These are phyloP conservation scores for Thunnus maccoyii DNA, from an alignment of 2,113 vertebrate genomes.

Conservation along the genomic window DNA sequence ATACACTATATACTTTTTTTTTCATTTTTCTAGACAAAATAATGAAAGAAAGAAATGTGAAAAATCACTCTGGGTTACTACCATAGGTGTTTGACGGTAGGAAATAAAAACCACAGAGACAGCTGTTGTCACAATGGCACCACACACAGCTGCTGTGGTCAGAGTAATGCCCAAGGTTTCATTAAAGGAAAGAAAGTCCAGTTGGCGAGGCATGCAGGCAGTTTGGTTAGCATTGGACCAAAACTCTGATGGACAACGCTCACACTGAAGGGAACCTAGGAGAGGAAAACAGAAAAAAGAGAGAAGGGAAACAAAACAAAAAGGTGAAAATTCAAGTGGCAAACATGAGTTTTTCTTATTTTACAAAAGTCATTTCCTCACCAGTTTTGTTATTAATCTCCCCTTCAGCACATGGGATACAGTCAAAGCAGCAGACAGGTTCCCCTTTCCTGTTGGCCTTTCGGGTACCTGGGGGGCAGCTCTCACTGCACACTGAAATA, in stretches of 20 bases:
- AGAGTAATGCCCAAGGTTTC: conserved; percentile 82
- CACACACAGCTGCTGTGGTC: conserved; percentile 73
- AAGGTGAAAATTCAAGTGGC: not conserved
- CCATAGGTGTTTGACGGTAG: conserved; percentile 79
- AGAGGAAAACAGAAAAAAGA: not conserved
- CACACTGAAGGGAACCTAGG: conserved; percentile 78
- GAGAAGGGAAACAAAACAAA: too few relatives aligned
- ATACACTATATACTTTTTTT: too few relatives aligned
- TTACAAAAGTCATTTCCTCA: conserved; percentile 32
- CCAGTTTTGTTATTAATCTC: conserved; percentile 84
- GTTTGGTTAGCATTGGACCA: conserved; percentile 81
- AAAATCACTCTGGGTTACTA: conserved; percentile 10
- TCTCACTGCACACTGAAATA: conserved; percentile 80
- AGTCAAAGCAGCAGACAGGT: conserved; percentile 87
- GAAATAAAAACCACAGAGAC: conserved; percentile 79
- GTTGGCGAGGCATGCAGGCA: conserved; percentile 75
- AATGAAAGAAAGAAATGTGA: too few relatives aligned
- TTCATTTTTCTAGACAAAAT: too few relatives aligned
- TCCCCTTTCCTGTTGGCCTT: conserved; percentile 82
- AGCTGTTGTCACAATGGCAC: conserved; percentile 73
- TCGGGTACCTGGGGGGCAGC: conserved; percentile 81
- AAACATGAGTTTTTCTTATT: not conserved
- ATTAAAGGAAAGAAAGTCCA: conserved; percentile 82
- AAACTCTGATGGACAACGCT: conserved; percentile 78
- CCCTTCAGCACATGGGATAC: conserved; percentile 84